A percentile compares a stretch with the other conserved stretches of the same genome.
phyloP scores from a whole-genome alignment of 2,113 vertebrate species.

The Nycticebus coucang region DNA sequence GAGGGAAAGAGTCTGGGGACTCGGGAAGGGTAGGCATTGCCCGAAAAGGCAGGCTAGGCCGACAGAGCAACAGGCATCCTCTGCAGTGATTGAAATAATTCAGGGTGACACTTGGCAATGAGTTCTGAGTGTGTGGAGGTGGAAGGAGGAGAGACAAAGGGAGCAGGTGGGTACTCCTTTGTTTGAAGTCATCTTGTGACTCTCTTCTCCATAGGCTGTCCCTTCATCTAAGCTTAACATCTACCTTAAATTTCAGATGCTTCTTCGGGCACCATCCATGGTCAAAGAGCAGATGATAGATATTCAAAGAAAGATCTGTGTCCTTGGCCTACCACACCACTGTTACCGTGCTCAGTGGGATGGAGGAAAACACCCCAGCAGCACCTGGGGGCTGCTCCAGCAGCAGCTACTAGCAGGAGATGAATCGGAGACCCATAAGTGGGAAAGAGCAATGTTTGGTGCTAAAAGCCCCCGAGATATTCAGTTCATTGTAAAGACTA shows the following conservation, averaged over 20 bases:
- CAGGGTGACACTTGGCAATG: too few relatives aligned
- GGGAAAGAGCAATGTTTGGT: not conserved
- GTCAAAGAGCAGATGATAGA: fast-evolving
- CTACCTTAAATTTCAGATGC: not conserved
- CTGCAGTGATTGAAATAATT: not conserved
- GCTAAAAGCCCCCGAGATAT: too few relatives aligned
- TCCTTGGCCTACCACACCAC: not conserved
- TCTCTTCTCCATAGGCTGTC: not conserved
- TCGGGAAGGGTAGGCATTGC: not conserved
- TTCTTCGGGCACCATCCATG: not conserved
- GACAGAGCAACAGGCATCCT: not conserved
- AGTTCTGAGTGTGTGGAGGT: not conserved
- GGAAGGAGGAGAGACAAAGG: not conserved
- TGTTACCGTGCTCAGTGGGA: fast-evolving
- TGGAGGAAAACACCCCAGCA: fast-evolving
- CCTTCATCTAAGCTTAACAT: not conserved
- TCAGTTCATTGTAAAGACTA: not conserved
- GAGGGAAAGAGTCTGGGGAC: not conserved
- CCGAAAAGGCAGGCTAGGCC: not conserved
- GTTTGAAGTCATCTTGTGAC: not conserved
- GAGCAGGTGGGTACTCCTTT: fast-evolving
- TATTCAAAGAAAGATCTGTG: not conserved
- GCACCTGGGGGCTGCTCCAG: not conserved
- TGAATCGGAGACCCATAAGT: fast-evolving
- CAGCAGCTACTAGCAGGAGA: fast-evolving